A percentile compares a stretch with the other conserved stretches of the same genome.
Conservation (phyloP, 2,888 invertebrate genomes). For the Caradrina kadenii region DNA sequence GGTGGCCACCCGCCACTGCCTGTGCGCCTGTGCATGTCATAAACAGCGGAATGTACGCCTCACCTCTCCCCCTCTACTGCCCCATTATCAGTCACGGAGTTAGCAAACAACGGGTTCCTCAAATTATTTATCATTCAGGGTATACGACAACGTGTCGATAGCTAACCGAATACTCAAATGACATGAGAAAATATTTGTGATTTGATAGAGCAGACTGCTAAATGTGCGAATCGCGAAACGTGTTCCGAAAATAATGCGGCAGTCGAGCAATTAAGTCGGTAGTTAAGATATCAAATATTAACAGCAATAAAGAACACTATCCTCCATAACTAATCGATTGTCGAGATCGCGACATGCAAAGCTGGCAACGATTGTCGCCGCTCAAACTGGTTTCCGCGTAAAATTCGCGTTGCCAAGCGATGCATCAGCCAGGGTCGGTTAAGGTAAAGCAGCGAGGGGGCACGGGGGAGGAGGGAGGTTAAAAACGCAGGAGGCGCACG, state of each 20-base stretch:
- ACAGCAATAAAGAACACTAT: slow-evolving; percentile 41
- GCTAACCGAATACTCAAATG: slow-evolving; percentile 34
- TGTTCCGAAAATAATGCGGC: slow-evolving; percentile 30
- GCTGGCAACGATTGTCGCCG: slow-evolving; percentile 80
- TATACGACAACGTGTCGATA: slow-evolving; percentile 39
- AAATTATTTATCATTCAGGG: slow-evolving; percentile 63
- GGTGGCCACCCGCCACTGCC: slow-evolving; percentile 65
- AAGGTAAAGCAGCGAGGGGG: slow-evolving; percentile 80
- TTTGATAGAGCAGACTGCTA: slow-evolving; percentile 7
- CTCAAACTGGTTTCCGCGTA: slow-evolving; percentile 87
- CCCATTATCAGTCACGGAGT: slow-evolving; percentile 76
- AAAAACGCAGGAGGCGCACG: slow-evolving; percentile 88
- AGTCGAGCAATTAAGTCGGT: slow-evolving; percentile 21
- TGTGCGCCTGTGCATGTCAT: slow-evolving; percentile 73
- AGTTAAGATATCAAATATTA: slow-evolving; percentile 42
- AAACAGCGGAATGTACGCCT: slow-evolving; percentile 79
- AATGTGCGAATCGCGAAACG: slow-evolving; percentile 13
- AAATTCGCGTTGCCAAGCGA: slow-evolving; percentile 89
- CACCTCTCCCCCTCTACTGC: slow-evolving; percentile 65
- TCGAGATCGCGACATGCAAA: slow-evolving; percentile 73
- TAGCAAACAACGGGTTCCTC: slow-evolving; percentile 73
- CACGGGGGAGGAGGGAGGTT: slow-evolving; percentile 78
- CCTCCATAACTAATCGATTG: slow-evolving; percentile 67
- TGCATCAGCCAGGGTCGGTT: slow-evolving; percentile 87
- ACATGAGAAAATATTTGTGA: slow-evolving; percentile 46